Evolutionary conservation across 1,140 invertebrate species (phyloP).

Genomic region (Telenomus remus): DNA sequence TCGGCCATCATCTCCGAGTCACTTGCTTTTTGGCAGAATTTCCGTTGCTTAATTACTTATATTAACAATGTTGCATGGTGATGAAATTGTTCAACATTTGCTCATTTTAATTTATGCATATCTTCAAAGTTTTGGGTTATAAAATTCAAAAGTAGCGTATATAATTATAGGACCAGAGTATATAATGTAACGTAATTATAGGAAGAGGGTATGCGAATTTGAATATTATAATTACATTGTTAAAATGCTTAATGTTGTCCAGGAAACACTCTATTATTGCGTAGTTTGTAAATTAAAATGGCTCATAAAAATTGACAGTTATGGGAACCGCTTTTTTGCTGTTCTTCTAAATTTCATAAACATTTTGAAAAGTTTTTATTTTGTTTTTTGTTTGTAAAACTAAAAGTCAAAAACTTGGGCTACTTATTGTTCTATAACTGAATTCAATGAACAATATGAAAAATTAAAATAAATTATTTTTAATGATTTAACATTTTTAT

Average conservation of each 20-base stretch:
- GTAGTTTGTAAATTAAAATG: slow-evolving; percentile 1
- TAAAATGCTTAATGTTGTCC: slow-evolving; percentile 33
- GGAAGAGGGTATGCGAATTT: slow-evolving; percentile 32
- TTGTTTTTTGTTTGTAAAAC: too few species aligned
- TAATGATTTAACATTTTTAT: too few species aligned
- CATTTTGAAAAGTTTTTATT: too few species aligned
- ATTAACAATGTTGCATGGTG: not conserved
- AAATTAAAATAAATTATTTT: too few species aligned
- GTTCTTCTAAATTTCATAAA: too few species aligned
- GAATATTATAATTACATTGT: slow-evolving; percentile 45
- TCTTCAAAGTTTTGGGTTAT: slow-evolving; percentile 18
- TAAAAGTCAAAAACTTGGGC: too few species aligned
- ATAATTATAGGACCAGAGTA: slow-evolving; percentile 40
- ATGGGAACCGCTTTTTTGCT: too few species aligned
- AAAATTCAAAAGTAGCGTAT: slow-evolving; percentile 26
- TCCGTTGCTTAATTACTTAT: too few species aligned
- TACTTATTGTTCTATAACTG: too few species aligned
- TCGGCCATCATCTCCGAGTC: too few species aligned
- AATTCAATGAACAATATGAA: too few species aligned
- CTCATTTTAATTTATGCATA: slow-evolving; percentile 3
- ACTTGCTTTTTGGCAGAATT: too few species aligned
- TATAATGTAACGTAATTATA: slow-evolving; percentile 36
- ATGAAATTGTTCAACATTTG: not conserved
- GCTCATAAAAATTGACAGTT: slow-evolving; percentile 2
- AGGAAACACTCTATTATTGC: slow-evolving; percentile 20